Conservation (phyloP, 2,888 invertebrate species). For the Rhopalosiphum nymphaeae region DNA sequence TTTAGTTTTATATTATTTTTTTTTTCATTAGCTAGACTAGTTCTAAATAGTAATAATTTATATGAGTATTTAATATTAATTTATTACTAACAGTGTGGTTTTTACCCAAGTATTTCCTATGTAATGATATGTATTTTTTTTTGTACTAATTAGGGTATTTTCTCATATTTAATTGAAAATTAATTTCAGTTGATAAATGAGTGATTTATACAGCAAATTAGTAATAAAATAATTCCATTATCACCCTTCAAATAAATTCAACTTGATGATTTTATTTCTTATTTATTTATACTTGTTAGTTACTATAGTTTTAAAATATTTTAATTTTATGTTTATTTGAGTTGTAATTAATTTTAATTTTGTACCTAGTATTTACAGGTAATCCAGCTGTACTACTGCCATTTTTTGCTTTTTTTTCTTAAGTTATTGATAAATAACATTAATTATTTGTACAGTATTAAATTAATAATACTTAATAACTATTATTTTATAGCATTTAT, state of each 20-base stretch:
- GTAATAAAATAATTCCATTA: not conserved
- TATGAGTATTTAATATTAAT: not conserved
- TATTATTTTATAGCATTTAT: not conserved
- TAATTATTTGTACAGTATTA: conserved; percentile 45
- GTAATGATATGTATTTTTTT: not conserved
- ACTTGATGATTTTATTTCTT: not conserved
- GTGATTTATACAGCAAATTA: not conserved
- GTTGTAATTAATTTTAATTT: conserved; percentile 44
- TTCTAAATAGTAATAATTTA: not conserved
- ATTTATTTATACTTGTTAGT: not conserved
- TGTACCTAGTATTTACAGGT: conserved; percentile 60
- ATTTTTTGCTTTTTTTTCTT: conserved; percentile 38
- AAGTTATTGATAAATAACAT: conserved; percentile 25
- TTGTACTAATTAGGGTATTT: not conserved
- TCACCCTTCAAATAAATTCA: not conserved
- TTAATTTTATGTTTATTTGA: conserved; percentile 24
- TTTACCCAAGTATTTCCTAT: not conserved
- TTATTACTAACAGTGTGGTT: not conserved
- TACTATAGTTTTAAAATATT: conserved; percentile 14
- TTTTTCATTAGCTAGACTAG: not conserved
- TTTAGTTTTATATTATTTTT: not conserved
- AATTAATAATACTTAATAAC: not conserved
- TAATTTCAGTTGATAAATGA: not conserved
- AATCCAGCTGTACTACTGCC: conserved; percentile 64
- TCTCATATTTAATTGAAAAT: not conserved